Conservation (phyloP, 2,797 vertebrate genomes). For the Furcifer pardalis region DNA sequence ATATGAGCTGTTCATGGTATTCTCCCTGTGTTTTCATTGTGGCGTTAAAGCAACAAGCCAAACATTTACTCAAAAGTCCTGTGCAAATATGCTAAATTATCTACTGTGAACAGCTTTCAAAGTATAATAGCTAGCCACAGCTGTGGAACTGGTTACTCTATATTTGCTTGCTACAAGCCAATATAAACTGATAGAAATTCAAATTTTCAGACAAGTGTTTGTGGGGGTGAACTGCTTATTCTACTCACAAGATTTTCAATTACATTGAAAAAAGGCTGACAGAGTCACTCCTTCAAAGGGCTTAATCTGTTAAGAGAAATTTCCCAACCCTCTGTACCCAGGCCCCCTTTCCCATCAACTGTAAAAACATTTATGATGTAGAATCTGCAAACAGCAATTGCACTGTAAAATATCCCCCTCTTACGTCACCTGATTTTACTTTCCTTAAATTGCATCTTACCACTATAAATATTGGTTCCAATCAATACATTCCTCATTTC, state of each 20-base stretch:
- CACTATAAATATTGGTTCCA: neutral
- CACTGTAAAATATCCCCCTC: neutral
- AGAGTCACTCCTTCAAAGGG: neutral
- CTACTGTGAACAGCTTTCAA: neutral
- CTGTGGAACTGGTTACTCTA: neutral
- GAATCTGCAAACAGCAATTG: constrained; percentile 21
- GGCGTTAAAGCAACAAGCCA: neutral
- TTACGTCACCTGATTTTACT: neutral
- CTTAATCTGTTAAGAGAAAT: neutral
- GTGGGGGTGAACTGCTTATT: too few relatives aligned
- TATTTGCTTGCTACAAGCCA: neutral
- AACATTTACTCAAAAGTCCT: too few relatives aligned
- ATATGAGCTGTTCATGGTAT: too few relatives aligned
- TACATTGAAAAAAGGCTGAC: neutral
- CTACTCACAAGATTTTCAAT: neutral
- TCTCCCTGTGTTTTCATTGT: neutral
- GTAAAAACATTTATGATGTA: constrained; percentile 2
- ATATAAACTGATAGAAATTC: neutral
- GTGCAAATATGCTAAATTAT: neutral
- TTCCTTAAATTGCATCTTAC: neutral
- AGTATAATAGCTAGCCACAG: neutral
- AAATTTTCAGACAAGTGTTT: neutral
- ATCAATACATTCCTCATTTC: constrained; percentile 17
- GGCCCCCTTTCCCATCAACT: neutral
- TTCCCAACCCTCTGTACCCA: neutral